phyloP scores from a whole-genome alignment of 1,140 invertebrate genomes.

The Euura saliciscinereae region DNA sequence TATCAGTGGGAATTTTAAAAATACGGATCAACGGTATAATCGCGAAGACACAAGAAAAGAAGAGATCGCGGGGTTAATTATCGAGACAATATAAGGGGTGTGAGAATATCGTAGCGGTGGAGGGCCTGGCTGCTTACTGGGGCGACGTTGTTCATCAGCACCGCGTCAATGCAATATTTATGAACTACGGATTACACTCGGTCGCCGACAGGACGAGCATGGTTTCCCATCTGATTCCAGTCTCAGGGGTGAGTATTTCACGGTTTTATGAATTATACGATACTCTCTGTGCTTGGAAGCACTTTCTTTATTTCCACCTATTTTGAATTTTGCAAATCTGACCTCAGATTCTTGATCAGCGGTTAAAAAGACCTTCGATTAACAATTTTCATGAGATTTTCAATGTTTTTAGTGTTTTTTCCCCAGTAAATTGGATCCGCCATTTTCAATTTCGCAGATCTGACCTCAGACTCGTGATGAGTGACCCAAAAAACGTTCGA shows the following conservation, averaged over 20 bases:
- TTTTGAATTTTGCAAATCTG: too few relatives aligned
- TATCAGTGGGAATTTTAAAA: background rate
- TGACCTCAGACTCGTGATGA: too few relatives aligned
- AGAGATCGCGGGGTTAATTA: background rate
- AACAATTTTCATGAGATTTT: too few relatives aligned
- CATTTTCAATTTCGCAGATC: too few relatives aligned
- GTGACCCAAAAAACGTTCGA: too few relatives aligned
- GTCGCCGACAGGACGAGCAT: slow-evolving; percentile 39
- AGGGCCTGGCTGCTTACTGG: slow-evolving; percentile 36
- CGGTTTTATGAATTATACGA: too few relatives aligned
- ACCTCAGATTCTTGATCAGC: too few relatives aligned
- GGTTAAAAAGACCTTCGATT: too few relatives aligned
- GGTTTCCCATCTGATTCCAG: slow-evolving; percentile 49
- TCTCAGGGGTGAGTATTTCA: slow-evolving; percentile 41
- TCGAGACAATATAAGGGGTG: background rate
- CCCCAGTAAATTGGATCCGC: too few relatives aligned
- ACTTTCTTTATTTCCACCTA: too few relatives aligned
- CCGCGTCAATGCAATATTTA: slow-evolving; percentile 45
- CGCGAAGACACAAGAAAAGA: background rate
- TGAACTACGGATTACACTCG: slow-evolving; percentile 40
- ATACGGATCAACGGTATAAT: background rate
- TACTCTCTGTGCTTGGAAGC: too few relatives aligned
- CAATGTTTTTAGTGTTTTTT: too few relatives aligned
- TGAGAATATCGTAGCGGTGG: slow-evolving; percentile 31
- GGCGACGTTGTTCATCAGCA: slow-evolving; percentile 36